These are phyloP conservation scores for Alouatta palliata DNA, from an alignment of 2,113 vertebrate species.

Conservation along the genomic window DNA sequence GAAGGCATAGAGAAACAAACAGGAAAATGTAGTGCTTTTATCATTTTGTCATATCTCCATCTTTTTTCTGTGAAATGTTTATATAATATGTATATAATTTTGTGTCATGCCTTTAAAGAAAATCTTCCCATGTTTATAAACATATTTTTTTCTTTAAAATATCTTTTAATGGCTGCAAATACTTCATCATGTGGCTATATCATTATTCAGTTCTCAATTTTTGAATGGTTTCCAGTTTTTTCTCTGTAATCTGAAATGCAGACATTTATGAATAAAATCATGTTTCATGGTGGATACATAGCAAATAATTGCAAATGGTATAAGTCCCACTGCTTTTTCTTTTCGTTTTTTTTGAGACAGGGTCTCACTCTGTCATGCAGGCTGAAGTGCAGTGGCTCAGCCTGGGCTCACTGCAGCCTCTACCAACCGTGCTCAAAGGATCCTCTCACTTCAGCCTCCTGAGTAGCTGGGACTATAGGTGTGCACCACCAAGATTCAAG, in stretches of 20 bases:
- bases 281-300: not conserved
- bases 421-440: no score
- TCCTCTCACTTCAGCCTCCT: no score
- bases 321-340: not conserved
- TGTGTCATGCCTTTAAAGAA: conserved; percentile 14
- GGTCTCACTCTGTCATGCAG: no score
- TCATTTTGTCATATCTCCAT: not conserved
- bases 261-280: not conserved
- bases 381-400: no score
- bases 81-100: not conserved
- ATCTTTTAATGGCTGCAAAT: not conserved
- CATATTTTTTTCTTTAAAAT: not conserved
- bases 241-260: not conserved
- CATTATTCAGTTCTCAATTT: not conserved
- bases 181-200: not conserved
- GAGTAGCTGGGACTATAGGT: no score
- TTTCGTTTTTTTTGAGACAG: no score
- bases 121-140: conserved; percentile 22
- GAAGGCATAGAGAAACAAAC: conserved; percentile 16
- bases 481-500: no score
- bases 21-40: not conserved
- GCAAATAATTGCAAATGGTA: not conserved
- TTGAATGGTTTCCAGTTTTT: not conserved
- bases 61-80: conserved; percentile 19
- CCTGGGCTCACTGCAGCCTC: no score